phyloP scores from a whole-genome alignment of 2,888 invertebrate genomes.

The Lasius fuliginosus region DNA sequence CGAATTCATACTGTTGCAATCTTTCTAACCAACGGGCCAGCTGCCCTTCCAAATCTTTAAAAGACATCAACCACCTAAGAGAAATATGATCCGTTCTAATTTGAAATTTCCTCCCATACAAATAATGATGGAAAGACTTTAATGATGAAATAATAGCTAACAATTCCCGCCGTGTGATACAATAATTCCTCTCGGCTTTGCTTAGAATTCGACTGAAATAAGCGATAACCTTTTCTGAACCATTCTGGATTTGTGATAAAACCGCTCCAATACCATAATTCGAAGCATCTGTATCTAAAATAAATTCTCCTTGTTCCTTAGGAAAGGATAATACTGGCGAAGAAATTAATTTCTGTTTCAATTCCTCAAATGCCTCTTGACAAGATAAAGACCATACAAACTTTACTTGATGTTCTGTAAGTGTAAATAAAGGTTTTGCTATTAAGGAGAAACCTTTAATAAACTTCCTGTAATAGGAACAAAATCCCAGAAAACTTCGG shows the following conservation, averaged over 20 bases:
- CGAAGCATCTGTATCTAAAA: too few relatives aligned
- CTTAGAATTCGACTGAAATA: not conserved
- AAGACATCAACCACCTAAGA: not conserved
- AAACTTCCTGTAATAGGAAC: too few relatives aligned
- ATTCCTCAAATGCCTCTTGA: not conserved
- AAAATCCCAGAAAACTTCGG: too few relatives aligned
- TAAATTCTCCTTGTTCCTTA: not conserved
- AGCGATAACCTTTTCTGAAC: not conserved
- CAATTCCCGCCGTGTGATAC: not conserved
- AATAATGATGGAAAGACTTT: not conserved
- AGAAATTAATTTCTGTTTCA: not conserved
- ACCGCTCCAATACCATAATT: too few relatives aligned
- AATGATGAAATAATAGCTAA: not conserved
- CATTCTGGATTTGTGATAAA: too few relatives aligned
- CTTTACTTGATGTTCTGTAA: not conserved
- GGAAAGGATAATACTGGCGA: not conserved
- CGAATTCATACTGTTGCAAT: not conserved
- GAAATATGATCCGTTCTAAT: not conserved
- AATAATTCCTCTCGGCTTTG: not conserved
- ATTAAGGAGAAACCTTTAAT: too few relatives aligned
- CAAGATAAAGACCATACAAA: not conserved
- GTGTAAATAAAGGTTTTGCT: not conserved
- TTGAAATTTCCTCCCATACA: not conserved
- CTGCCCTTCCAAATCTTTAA: not conserved
- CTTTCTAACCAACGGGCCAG: not conserved